A percentile compares a stretch with the other conserved stretches of the same genome.
phyloP scores from a whole-genome alignment of 2,888 invertebrate genomes.

The Catocala fraxini region DNA sequence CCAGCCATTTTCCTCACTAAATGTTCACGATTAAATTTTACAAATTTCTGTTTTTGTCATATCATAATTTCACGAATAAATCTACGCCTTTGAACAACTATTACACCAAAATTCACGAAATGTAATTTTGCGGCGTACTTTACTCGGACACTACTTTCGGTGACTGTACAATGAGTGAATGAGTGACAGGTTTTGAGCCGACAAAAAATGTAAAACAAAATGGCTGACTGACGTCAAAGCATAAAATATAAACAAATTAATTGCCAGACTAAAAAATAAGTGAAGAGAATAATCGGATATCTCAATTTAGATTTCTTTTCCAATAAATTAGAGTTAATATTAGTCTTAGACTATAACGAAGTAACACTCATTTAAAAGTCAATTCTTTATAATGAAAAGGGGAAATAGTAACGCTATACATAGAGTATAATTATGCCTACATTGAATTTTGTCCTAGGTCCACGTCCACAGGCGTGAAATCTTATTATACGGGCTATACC shows the following conservation, averaged over 20 bases:
- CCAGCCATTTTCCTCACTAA: conserved; percentile 69
- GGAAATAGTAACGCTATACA: too few relatives aligned
- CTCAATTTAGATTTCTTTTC: too few relatives aligned
- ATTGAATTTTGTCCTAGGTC: too few relatives aligned
- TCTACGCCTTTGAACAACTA: conserved; percentile 33
- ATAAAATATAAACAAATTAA: not conserved
- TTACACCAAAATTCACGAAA: conserved; percentile 30
- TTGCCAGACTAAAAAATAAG: not conserved
- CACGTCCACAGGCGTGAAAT: too few relatives aligned
- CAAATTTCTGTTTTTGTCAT: conserved; percentile 62
- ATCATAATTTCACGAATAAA: conserved; percentile 66
- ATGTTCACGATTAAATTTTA: conserved; percentile 57
- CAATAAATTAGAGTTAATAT: too few relatives aligned
- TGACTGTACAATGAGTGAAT: conserved; percentile 34
- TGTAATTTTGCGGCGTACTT: conserved; percentile 40
- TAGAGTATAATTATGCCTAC: too few relatives aligned
- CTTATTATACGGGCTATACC: too few relatives aligned
- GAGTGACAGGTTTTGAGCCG: conserved; percentile 18
- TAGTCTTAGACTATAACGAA: too few relatives aligned
- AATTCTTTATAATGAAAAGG: too few relatives aligned
- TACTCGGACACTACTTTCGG: conserved; percentile 28
- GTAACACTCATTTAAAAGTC: too few relatives aligned
- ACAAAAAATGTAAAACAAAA: conserved; percentile 39
- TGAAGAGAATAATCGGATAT: too few relatives aligned
- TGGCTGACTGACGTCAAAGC: conserved; percentile 30